These are phyloP conservation scores for Cercopithecus mona DNA, from an alignment of 2,113 vertebrate species.

Conservation along the genomic window DNA sequence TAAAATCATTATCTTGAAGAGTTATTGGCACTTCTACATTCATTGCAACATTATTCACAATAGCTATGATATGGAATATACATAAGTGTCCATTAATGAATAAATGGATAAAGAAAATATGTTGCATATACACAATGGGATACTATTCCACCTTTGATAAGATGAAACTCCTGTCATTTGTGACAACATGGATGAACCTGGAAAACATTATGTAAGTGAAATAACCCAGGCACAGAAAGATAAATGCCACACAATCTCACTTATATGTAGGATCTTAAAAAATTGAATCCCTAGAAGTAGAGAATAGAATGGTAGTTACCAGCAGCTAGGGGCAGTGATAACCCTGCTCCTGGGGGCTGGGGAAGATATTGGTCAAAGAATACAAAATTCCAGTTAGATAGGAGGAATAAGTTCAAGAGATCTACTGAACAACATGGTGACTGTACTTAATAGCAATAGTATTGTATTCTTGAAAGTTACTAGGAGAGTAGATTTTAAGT, in stretches of 20 bases:
- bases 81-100: neutral
- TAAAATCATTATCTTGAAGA: neutral
- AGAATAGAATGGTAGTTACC: neutral
- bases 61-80: neutral
- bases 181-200: neutral
- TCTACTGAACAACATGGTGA: neutral
- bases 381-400: neutral
- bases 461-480: neutral
- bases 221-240: neutral
- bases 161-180: neutral
- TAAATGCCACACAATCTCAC: neutral
- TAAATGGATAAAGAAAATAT: neutral
- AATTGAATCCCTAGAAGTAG: neutral
- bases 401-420: neutral
- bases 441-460: neutral
- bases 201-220: neutral
- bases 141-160: neutral
- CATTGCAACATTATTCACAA: neutral
- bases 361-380: neutral
- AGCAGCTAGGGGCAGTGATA: neutral
- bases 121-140: neutral
- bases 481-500: neutral
- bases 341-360: neutral
- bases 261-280: neutral
- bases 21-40: neutral